Evolutionary conservation across 2,888 invertebrate genomes (phyloP).

Genomic region (Willowsia nigromaculata): DNA sequence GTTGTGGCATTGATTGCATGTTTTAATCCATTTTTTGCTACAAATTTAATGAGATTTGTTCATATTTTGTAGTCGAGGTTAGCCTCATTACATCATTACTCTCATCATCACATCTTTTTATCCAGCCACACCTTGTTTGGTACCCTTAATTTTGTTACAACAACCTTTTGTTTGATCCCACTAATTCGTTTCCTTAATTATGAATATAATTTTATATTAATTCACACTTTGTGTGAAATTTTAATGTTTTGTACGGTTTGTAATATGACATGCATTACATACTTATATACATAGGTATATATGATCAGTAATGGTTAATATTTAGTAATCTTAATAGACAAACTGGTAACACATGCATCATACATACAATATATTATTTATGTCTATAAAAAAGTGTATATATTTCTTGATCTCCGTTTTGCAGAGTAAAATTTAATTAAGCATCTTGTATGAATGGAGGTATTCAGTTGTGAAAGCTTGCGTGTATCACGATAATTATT

Average conservation of each 20-base stretch:
- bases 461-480: constrained; percentile 2
- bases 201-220: not conserved
- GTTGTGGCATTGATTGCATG: not conserved
- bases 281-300: too few species aligned
- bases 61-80: constrained; percentile 3
- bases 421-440: not conserved
- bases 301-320: too few species aligned
- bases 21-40: not conserved
- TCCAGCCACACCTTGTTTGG: not conserved
- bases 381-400: too few species aligned
- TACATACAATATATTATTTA: too few species aligned
- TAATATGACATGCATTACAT: too few species aligned
- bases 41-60: not conserved
- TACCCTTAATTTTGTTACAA: not conserved
- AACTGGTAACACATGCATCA: too few species aligned
- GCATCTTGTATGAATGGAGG: not conserved
- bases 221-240: not conserved
- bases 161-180: not conserved
- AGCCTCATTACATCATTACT: not conserved
- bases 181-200: not conserved
- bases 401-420: not conserved
- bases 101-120: not conserved
- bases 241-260: too few species aligned
- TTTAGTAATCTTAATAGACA: too few species aligned
- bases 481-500: not conserved